phyloP scores from a whole-genome alignment of 2,888 invertebrate species.

The Cheilosia urbana region DNA sequence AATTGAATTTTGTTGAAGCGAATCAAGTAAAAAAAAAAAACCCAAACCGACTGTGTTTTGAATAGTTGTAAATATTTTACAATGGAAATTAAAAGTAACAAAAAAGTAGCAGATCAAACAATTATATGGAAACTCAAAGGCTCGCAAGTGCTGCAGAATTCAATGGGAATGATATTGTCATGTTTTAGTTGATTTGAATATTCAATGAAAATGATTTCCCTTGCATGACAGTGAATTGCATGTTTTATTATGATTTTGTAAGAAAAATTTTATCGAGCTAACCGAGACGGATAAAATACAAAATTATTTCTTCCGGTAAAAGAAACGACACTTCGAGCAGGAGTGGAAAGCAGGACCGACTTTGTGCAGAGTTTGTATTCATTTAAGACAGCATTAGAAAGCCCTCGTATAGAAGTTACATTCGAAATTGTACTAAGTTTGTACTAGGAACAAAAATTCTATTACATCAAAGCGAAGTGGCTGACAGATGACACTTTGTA shows the following conservation, averaged over 20 bases:
- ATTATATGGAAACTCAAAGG: background rate
- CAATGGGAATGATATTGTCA: conserved; percentile 78
- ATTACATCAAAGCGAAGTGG: no score
- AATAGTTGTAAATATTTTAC: conserved; percentile 5
- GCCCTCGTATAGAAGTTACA: no score
- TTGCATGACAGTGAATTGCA: conserved; percentile 53
- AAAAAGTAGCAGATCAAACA: background rate
- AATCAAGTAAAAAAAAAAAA: background rate
- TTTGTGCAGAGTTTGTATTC: no score
- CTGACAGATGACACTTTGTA: no score
- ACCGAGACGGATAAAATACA: background rate
- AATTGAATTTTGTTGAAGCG: conserved; percentile 65
- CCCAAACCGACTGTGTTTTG: background rate
- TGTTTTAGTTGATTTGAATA: conserved; percentile 81
- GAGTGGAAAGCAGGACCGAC: no score
- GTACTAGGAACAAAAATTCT: no score
- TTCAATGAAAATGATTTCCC: conserved; percentile 78
- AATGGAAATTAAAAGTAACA: background rate
- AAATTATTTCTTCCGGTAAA: background rate
- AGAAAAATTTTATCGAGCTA: background rate
- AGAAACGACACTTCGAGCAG: background rate
- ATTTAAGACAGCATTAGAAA: no score
- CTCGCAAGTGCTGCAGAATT: conserved; percentile 54
- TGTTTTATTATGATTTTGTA: conserved; percentile 35
- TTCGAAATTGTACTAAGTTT: no score